These are phyloP conservation scores for Poeciliopsis paucimaculata DNA, from an alignment of 2,797 vertebrate genomes.

Conservation along the genomic window DNA sequence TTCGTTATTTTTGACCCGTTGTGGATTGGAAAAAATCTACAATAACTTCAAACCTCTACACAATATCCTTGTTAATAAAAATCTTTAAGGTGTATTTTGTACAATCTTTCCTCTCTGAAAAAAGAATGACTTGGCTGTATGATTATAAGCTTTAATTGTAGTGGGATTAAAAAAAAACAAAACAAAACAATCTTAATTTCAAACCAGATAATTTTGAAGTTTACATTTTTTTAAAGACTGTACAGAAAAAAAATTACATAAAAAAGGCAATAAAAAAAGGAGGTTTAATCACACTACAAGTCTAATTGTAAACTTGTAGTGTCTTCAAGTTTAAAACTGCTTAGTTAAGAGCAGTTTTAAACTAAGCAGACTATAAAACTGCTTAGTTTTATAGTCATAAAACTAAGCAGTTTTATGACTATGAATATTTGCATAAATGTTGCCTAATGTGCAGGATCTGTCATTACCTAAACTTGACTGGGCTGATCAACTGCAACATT, in stretches of 20 bases:
- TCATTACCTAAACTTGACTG: neutral
- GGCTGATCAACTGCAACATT: neutral
- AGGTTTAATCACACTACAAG: neutral
- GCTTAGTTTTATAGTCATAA: no score
- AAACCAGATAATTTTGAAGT: neutral
- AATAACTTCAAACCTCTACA: neutral
- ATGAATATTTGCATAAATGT: neutral
- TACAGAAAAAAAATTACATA: neutral
- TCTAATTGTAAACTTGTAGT: no score
- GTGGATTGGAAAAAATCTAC: neutral
- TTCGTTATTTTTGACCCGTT: neutral
- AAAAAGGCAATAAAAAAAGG: neutral
- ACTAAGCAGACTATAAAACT: no score
- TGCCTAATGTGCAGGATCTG: neutral
- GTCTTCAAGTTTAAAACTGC: no score
- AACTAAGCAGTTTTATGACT: neutral
- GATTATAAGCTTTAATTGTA: neutral
- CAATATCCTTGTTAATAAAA: neutral
- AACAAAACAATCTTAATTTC: neutral
- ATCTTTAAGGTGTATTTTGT: neutral
- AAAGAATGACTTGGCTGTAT: neutral
- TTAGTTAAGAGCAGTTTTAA: no score
- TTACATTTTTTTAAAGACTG: neutral
- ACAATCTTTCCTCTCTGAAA: neutral
- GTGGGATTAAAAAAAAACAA: neutral